These are phyloP conservation scores for Palythoa grandis DNA, from an alignment of 92 coral and sea anemone genomes.

Conservation along the genomic window DNA sequence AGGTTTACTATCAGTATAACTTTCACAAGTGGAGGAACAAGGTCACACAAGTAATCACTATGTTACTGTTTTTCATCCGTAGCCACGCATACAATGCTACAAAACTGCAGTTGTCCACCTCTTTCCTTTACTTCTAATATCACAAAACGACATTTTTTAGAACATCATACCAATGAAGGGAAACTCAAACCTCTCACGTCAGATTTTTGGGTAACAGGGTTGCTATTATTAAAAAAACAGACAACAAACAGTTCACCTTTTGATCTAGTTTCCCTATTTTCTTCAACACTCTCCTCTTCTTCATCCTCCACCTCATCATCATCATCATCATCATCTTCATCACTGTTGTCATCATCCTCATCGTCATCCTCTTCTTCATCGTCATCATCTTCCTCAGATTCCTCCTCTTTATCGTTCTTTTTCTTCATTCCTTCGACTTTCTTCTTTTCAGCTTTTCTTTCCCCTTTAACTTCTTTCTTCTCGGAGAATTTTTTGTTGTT, in stretches of 20 bases:
- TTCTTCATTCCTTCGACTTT: not conserved
- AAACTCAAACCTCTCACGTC: not conserved
- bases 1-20: too few relatives aligned
- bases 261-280: not conserved
- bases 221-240: not conserved
- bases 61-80: too few relatives aligned
- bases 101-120: too few relatives aligned
- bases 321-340: not conserved
- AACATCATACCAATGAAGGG: not conserved
- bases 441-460: not conserved
- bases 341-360: not conserved
- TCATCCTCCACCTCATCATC: not conserved
- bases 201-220: not conserved
- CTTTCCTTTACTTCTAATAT: too few relatives aligned
- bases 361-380: not conserved
- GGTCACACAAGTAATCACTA: too few relatives aligned
- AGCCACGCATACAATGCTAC: too few relatives aligned
- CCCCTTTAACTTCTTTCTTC: not conserved
- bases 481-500: not conserved
- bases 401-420: not conserved
- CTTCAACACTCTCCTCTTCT: not conserved
- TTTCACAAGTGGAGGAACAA: too few relatives aligned
- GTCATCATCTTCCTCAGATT: not conserved
- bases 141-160: too few relatives aligned
- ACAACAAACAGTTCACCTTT: not conserved